Evolutionary conservation across 2,888 invertebrate genomes (phyloP), one percentile per base, ranked within the genome.

Genomic region (Leptinotarsa rubiginosa): DNA sequence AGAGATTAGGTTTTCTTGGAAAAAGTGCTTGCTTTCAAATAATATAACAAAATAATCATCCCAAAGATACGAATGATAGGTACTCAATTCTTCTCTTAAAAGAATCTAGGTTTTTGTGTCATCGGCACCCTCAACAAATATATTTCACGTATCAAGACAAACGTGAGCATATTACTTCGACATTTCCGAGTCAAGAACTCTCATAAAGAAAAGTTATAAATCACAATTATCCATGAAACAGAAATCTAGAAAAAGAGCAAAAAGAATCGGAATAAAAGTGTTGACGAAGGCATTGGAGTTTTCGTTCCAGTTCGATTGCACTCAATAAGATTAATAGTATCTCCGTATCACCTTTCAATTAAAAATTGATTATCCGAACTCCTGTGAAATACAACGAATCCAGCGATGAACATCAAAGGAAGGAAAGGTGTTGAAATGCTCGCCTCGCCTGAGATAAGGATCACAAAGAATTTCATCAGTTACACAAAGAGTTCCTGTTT

Each of bases 301-400:
- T 66, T 47, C 67, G 16, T 47, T 59, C 56, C 41, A 31, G 47
- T 66, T 66, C 62, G 50, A 74, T 76, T 74, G 64, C 62, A 49
- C 72, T 76, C 72, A 67, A 72, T 70, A 74, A 76, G 76, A 74
- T 74, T 72, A 72, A 76, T 76, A 69, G 74, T 76, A 69, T 72
- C 76, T 74, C 72, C 71, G 67, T 71, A 72, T 72, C 74, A 72
- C 72, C 70, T 70, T 74, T 72, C 76, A 76, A 76, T 76, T 74
- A 74, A 72, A 70, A 65, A 72, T 76, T 69, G 71, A 73, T 73
- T 69, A 70, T 69, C 65, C 47, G 41, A 59, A 25, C n/a, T 62
- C 62, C 10, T 41, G 22, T 47, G 18, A 10, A 68, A 56, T 52
- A 41, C 69, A 69, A 59, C 31, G 18, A 64, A 15, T 52, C 16